phyloP scores from a whole-genome alignment of 2,797 vertebrate species.

The Micropoecilia bifurca region DNA sequence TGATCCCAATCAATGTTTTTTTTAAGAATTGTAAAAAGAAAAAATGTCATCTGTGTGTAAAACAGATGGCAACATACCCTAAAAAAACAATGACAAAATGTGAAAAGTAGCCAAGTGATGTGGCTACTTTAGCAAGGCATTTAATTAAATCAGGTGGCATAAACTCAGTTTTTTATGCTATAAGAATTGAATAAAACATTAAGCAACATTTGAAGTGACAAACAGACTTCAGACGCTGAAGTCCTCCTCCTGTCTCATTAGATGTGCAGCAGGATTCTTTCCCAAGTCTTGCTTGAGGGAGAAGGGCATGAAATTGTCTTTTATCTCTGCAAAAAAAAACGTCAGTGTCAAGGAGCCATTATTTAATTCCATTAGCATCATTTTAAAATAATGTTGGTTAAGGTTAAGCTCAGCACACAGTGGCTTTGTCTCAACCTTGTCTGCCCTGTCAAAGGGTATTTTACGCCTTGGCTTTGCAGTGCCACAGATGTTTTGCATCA shows the following conservation, averaged over 20 bases:
- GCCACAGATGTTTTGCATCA: slow-evolving; percentile 40
- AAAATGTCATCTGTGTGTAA: not conserved
- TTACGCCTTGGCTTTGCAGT: slow-evolving; percentile 29
- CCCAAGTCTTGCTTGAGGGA: not conserved
- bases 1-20: not conserved
- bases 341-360: not conserved
- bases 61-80: not conserved
- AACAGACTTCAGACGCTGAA: not conserved
- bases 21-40: not conserved
- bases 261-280: not conserved
- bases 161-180: not conserved
- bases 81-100: not conserved
- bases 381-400: slow-evolving; percentile 9
- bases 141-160: not conserved
- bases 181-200: not conserved
- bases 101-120: not conserved
- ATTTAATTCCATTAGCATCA: not conserved
- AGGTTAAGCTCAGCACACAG: slow-evolving; percentile 12
- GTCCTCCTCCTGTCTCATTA: slow-evolving; percentile 3
- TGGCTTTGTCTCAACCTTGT: slow-evolving; percentile 19
- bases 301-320: not conserved
- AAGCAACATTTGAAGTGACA: not conserved
- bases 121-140: not conserved
- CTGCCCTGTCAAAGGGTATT: slow-evolving; percentile 28
- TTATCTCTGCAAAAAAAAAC: not conserved